Evolutionary conservation across 2,888 invertebrate species (phyloP).

Genomic region (Plusia festucae): DNA sequence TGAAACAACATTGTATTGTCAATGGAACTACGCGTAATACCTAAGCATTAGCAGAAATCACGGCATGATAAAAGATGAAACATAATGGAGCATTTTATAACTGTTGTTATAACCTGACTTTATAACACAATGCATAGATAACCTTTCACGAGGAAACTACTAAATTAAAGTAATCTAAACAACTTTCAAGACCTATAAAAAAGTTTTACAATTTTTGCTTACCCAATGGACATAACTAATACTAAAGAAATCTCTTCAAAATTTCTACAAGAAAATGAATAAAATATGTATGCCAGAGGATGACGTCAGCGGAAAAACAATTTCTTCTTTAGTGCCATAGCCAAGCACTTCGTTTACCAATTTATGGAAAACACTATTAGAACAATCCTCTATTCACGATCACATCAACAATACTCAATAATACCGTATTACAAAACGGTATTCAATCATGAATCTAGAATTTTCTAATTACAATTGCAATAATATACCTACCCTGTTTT

Average conservation of each 20-base stretch:
- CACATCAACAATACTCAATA: not conserved
- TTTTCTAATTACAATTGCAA: no score
- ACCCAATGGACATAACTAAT: no score
- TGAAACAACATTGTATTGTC: not conserved
- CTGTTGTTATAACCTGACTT: constrained; percentile 21
- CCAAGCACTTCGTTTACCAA: not conserved
- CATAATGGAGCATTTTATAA: constrained; percentile 15
- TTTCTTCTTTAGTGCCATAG: not conserved
- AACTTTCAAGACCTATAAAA: constrained; percentile 5
- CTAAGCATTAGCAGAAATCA: not conserved
- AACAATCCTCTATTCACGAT: constrained; percentile 1
- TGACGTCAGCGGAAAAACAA: not conserved
- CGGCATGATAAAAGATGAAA: constrained; percentile 11
- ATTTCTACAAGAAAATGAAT: not conserved
- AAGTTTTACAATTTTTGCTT: no score
- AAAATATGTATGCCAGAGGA: not conserved
- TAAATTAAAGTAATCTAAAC: constrained; percentile 40
- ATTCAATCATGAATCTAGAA: not conserved
- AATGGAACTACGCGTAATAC: not conserved
- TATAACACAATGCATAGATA: constrained; percentile 43
- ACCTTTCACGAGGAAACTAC: constrained; percentile 21
- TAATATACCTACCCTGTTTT: no score
- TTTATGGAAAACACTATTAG: not conserved
- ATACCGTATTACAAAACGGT: constrained; percentile 1
- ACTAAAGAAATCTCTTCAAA: not conserved